Conservation (phyloP, 1,140 invertebrate species). For the Dinoponera quadriceps region DNA sequence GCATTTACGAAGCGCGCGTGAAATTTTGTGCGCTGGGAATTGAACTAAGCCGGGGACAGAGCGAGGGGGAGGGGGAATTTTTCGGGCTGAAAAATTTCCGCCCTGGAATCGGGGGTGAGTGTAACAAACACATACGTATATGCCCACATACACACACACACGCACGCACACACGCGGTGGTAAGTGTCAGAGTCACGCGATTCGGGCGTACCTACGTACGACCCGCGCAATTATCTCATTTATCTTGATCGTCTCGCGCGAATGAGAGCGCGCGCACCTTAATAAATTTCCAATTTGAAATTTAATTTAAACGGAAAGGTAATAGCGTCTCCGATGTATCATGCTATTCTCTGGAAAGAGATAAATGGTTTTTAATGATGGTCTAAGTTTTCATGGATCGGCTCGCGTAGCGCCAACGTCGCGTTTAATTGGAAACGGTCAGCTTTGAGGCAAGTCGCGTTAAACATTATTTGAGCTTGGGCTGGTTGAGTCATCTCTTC, state of each 20-base stretch:
- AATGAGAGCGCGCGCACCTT: background rate
- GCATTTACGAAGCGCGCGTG: conserved; percentile 9
- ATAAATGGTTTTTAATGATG: background rate
- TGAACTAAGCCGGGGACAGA: too few species aligned
- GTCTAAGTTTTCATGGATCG: too few species aligned
- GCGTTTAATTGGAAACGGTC: too few species aligned
- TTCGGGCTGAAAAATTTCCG: too few species aligned
- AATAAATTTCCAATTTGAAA: background rate
- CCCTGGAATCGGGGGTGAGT: background rate
- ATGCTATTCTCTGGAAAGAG: background rate
- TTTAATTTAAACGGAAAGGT: background rate
- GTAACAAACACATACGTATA: too few species aligned
- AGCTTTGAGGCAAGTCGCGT: background rate
- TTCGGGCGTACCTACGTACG: background rate
- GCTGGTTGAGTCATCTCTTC: background rate
- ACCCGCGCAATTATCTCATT: background rate
- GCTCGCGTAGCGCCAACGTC: too few species aligned
- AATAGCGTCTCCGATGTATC: background rate
- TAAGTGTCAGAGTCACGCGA: conserved; percentile 3
- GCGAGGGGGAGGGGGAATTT: too few species aligned
- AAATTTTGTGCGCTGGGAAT: conserved; percentile 7
- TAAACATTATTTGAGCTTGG: background rate
- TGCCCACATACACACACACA: too few species aligned
- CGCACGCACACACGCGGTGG: background rate
- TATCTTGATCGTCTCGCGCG: background rate